Conservation (phyloP, 2,113 vertebrate genomes). For the Actenoides hombroni region DNA sequence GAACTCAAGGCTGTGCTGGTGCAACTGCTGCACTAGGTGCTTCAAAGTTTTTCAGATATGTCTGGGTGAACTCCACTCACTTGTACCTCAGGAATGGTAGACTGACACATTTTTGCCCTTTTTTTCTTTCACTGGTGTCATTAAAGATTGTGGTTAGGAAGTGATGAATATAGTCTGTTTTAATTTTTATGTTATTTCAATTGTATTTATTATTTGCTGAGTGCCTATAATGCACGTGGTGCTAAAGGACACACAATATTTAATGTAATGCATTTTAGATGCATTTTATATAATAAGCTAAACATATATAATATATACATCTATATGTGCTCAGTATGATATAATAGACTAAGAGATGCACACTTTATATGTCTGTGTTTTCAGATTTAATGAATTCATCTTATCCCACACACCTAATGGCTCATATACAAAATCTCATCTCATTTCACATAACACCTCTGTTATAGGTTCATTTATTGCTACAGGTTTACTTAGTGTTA, state of each 20-base stretch:
- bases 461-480: neutral
- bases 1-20: neutral
- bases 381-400: slow-evolving; percentile 47
- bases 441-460: neutral
- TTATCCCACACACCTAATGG: neutral
- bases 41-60: neutral
- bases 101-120: neutral
- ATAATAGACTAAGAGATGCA: neutral
- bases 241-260: neutral
- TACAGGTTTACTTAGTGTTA: neutral
- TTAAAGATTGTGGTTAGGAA: neutral
- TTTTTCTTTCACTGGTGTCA: neutral
- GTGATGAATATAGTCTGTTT: neutral
- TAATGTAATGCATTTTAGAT: slow-evolving; percentile 27
- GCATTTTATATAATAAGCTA: neutral
- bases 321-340: neutral
- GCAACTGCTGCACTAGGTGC: neutral
- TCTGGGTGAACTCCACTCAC: neutral
- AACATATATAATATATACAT: neutral
- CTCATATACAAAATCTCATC: slow-evolving; percentile 26
- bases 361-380: neutral
- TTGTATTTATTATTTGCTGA: slow-evolving; percentile 25
- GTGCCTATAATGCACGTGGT: neutral
- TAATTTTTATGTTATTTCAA: slow-evolving; percentile 20
- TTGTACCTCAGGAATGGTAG: neutral